phyloP scores from a whole-genome alignment of 1,140 invertebrate genomes.

The Panagrolaimus sp. region DNA sequence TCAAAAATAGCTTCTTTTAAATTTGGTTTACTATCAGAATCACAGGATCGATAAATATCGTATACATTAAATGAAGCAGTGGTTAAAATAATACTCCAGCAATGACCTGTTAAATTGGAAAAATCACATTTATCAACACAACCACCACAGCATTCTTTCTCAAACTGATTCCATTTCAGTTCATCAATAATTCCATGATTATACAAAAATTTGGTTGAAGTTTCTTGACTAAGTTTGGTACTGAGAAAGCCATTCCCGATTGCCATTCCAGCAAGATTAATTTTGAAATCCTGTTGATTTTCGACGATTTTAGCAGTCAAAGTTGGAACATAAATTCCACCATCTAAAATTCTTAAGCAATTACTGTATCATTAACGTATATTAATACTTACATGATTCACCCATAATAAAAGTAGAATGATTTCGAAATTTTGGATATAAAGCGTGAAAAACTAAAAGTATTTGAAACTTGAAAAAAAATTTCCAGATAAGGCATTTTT shows the following conservation, averaged over 20 bases:
- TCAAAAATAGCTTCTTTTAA: too few species aligned
- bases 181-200: conserved; percentile 59
- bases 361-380: too few species aligned
- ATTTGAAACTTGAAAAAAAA: too few species aligned
- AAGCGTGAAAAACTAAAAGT: too few species aligned
- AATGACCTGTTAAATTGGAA: conserved; percentile 49
- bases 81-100: conserved; percentile 49
- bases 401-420: conserved; percentile 63
- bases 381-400: conserved; percentile 57
- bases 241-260: conserved; percentile 59
- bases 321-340: conserved; percentile 63
- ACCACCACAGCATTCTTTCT: conserved; percentile 50
- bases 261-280: conserved; percentile 58
- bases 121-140: conserved; percentile 45
- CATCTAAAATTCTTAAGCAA: too few species aligned
- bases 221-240: conserved; percentile 59
- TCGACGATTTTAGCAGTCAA: conserved; percentile 62
- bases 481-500: too few species aligned
- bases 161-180: conserved; percentile 54
- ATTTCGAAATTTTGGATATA: conserved; percentile 62
- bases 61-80: conserved; percentile 60
- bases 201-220: conserved; percentile 56
- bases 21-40: conserved; percentile 26
- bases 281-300: conserved; percentile 55
- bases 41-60: conserved; percentile 57